A percentile compares a stretch with the other conserved stretches of the same genome.
Evolutionary conservation across 2,888 invertebrate genomes (phyloP).

Genomic region (Hirtodrosophila histrioides): DNA sequence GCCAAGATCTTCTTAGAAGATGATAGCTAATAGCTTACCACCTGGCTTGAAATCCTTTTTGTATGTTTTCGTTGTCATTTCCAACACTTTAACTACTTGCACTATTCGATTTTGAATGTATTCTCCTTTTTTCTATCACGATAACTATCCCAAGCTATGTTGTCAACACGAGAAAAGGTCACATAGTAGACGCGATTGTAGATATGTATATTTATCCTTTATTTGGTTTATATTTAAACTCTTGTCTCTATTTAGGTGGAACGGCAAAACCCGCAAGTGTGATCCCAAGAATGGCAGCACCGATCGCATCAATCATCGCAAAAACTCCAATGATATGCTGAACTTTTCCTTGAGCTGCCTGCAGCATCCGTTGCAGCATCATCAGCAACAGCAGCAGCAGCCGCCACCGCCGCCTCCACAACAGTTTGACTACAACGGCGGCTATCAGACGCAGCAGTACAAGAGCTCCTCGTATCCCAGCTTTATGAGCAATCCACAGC

Average conservation of each 20-base stretch:
- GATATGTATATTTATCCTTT: too few species aligned
- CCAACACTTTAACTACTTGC: not conserved
- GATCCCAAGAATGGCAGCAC: constrained; percentile 82
- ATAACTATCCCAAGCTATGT: too few species aligned
- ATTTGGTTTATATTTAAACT: not conserved
- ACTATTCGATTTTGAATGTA: not conserved
- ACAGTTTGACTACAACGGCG: constrained; percentile 68
- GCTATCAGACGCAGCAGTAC: constrained; percentile 76
- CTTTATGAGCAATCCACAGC: constrained; percentile 75
- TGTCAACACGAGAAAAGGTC: too few species aligned
- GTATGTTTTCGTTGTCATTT: too few species aligned
- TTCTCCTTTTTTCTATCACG: too few species aligned
- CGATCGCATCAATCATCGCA: constrained; percentile 83
- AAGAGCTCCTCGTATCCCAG: constrained; percentile 84
- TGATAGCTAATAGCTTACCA: too few species aligned
- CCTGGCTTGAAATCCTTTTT: too few species aligned
- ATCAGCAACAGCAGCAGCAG: constrained; percentile 43
- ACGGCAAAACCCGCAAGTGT: constrained; percentile 81
- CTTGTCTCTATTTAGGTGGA: constrained; percentile 74
- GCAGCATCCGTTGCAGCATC: constrained; percentile 67
- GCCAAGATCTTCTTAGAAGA: not conserved
- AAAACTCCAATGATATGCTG: constrained; percentile 83
- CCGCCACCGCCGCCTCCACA: constrained; percentile 36
- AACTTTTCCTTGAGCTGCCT: constrained; percentile 76
- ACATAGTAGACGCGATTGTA: too few species aligned